Percentiles rank a stretch among this genome's conserved stretches.
These are phyloP conservation scores for Leptopilina myrica DNA, from an alignment of 2,888 invertebrate species.

Conservation along the genomic window DNA sequence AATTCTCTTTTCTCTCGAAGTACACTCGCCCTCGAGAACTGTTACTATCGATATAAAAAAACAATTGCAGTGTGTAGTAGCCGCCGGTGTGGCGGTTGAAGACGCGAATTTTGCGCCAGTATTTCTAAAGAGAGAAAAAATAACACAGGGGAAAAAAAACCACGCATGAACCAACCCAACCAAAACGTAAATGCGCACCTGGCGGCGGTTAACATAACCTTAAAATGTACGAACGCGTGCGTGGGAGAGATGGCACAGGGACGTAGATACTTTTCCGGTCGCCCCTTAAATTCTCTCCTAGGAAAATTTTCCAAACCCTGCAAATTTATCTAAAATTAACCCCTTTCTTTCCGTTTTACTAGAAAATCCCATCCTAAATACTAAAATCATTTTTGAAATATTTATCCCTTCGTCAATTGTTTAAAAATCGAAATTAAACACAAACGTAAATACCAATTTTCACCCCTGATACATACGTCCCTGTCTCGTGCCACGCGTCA, in stretches of 20 bases:
- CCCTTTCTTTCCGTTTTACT: no score
- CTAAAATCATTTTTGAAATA: no score
- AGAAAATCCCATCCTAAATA: no score
- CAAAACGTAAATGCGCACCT: not conserved
- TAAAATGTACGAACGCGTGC: not conserved
- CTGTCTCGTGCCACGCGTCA: conserved; percentile 2
- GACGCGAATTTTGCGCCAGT: conserved; percentile 2
- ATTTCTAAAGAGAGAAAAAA: not conserved
- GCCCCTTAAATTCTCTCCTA: not conserved
- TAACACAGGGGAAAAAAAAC: not conserved
- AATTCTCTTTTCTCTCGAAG: conserved; percentile 37
- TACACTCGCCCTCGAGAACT: not conserved
- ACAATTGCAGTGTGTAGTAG: not conserved
- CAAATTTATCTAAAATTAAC: no score
- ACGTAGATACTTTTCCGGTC: not conserved
- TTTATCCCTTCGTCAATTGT: no score
- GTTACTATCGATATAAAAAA: conserved; percentile 11
- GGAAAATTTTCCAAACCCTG: no score
- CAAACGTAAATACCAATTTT: no score
- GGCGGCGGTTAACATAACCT: not conserved
- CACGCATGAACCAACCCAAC: no score
- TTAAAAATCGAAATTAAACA: no score
- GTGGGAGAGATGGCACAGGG: not conserved
- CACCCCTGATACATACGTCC: not conserved
- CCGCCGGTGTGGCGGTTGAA: conserved; percentile 11